Conservation (phyloP, 2,888 invertebrate species). For the Axea sp. region DNA sequence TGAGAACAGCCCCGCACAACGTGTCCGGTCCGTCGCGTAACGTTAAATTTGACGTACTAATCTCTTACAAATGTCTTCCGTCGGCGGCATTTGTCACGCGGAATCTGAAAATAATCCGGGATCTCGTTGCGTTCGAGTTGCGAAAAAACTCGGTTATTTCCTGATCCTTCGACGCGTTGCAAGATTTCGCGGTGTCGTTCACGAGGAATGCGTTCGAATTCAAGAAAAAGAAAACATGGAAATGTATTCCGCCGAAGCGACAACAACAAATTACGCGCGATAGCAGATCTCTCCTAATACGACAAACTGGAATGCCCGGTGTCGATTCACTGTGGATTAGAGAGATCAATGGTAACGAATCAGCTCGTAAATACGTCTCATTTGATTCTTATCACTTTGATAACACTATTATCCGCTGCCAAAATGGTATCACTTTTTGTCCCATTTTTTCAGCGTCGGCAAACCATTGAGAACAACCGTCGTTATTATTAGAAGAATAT, state of each 20-base stretch:
- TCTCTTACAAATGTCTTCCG: conserved; percentile 52
- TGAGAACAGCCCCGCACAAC: conserved; percentile 35
- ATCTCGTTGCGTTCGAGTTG: neutral
- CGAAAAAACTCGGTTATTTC: conserved; percentile 18
- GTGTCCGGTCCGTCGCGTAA: conserved; percentile 27
- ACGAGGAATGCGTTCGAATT: conserved; percentile 62
- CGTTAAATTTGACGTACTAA: conserved; percentile 48
- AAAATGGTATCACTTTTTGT: neutral
- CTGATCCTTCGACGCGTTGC: conserved; percentile 18
- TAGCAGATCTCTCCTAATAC: conserved; percentile 78
- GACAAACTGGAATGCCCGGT: conserved; percentile 74
- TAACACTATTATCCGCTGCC: conserved; percentile 26
- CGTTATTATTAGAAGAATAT: too few species aligned
- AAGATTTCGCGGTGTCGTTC: conserved; percentile 15
- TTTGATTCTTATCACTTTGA: conserved; percentile 56
- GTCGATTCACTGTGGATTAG: conserved; percentile 62
- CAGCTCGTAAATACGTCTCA: conserved; percentile 60
- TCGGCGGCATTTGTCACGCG: conserved; percentile 14
- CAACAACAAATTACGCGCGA: conserved; percentile 77
- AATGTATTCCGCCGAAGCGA: conserved; percentile 77
- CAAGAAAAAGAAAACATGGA: conserved; percentile 72
- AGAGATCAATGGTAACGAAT: conserved; percentile 63
- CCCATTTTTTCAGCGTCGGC: too few species aligned
- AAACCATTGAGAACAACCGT: too few species aligned
- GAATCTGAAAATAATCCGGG: conserved; percentile 27